These are phyloP conservation scores for Margaritifera margaritifera DNA, from an alignment of 2,888 invertebrate genomes.

Conservation along the genomic window DNA sequence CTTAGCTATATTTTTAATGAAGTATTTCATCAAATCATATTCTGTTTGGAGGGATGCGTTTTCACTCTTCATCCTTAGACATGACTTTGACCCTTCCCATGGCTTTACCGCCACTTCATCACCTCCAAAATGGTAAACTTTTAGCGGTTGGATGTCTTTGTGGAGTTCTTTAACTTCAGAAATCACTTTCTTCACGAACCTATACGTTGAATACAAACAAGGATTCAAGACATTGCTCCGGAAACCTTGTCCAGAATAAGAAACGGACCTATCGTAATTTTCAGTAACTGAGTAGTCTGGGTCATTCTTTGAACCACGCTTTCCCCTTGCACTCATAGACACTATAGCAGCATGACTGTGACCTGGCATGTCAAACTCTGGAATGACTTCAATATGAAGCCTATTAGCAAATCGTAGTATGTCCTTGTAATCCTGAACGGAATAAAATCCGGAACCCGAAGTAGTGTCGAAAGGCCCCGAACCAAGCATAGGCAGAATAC, in stretches of 20 bases:
- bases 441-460: slow-evolving; percentile 60
- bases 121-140: slow-evolving; percentile 60
- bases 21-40: slow-evolving; percentile 29
- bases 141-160: slow-evolving; percentile 49
- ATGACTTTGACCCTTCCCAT: slow-evolving; percentile 49
- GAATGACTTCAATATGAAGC: slow-evolving; percentile 63
- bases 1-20: slow-evolving; percentile 21
- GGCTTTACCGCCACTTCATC: slow-evolving; percentile 59
- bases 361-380: slow-evolving; percentile 70
- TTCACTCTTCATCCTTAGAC: slow-evolving; percentile 28
- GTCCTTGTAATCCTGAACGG: slow-evolving; percentile 59
- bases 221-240: slow-evolving; percentile 66
- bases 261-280: slow-evolving; percentile 45
- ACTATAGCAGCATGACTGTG: slow-evolving; percentile 65
- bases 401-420: slow-evolving; percentile 59
- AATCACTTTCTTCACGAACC: slow-evolving; percentile 55
- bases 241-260: slow-evolving; percentile 60
- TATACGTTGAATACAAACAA: slow-evolving; percentile 61
- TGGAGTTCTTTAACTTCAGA: slow-evolving; percentile 47
- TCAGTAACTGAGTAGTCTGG: slow-evolving; percentile 53
- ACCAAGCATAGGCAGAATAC: slow-evolving; percentile 64
- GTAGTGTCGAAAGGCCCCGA: slow-evolving; percentile 49
- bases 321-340: slow-evolving; percentile 54
- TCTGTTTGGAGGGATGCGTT: slow-evolving; percentile 17
- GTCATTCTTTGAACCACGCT: slow-evolving; percentile 28